Evolutionary conservation across 2,797 vertebrate genomes (phyloP), one percentile per base, ranked within the genome.

Genomic region (Kryptopterus vitreolus): DNA sequence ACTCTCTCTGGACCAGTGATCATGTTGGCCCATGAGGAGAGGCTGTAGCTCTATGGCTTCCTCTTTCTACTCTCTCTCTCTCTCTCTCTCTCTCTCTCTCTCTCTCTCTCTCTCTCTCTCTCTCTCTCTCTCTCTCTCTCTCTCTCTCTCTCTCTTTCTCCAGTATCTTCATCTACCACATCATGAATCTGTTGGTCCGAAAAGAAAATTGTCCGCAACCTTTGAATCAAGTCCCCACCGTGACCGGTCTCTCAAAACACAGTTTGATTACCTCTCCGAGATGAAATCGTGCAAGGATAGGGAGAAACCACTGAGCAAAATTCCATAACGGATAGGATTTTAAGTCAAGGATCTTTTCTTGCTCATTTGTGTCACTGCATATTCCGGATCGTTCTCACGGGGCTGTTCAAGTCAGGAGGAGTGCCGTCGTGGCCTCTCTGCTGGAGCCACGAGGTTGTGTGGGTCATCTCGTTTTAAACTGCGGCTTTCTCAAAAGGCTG

Each of bases 321-420:
- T 52, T 81, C 76, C 71, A 57, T 80, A 82, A 82, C 80, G 76
- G 76, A 73, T 73, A 76, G 81, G 76, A 78, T 85, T 81, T 77
- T 29, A 70, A 74, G 82, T 86, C 83, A 84, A 77, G 53, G 31
- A 66, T 84, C 46, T 29, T 57, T 78, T 24, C 69, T 57, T 35
- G 70, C 35, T 76, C 75, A 43, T 43, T 69, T 84, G 83, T 79
- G 58, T 71, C 71, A 43, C 15, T 46, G 62, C 24, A 63, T 35
- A 80, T 66, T 83, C 26, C 52, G 24, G 43, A 57, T 63, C 13
- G 61, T 65, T 77, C 80, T 80, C 76, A 77, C 46, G 70, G 77
- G 83, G 63, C 69, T 73, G 62, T 65, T 82, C n/a, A 77, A 76
- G 62, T 50, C 48, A 48, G 18, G 8, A 29, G 52, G 50, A 61